A percentile compares a stretch with the other conserved stretches of the same genome.
phyloP scores from a whole-genome alignment of 30 jellyfish, hydroid and myxozoan species.

The Chrysaora quinquecirrha region DNA sequence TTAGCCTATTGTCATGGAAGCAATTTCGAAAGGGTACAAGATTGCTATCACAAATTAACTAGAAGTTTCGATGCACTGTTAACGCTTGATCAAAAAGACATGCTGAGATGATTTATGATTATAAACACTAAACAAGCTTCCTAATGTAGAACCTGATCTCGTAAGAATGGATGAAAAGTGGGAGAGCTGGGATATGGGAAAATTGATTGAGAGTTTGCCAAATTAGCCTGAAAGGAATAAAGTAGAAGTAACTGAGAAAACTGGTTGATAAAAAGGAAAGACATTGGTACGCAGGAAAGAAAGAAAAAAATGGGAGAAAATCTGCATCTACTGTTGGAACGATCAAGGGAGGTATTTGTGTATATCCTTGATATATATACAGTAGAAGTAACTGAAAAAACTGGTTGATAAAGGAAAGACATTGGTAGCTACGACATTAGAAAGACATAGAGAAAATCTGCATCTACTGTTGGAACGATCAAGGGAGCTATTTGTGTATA shows the following conservation, averaged over 20 bases:
- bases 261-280: no score
- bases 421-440: no score
- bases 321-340: no score
- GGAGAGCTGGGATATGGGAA: slow-evolving; percentile 47
- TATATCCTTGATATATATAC: no score
- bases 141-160: slow-evolving; percentile 46
- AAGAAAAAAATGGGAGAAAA: background rate
- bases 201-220: background rate
- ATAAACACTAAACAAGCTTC: slow-evolving; percentile 58
- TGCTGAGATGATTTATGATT: slow-evolving; percentile 40
- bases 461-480: no score
- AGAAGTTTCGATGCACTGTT: slow-evolving; percentile 39
- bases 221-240: slow-evolving; percentile 20
- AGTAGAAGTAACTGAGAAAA: background rate
- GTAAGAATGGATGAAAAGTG: slow-evolving; percentile 41
- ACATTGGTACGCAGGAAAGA: background rate
- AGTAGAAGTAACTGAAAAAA: no score
- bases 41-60: slow-evolving; percentile 16
- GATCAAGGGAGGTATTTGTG: no score
- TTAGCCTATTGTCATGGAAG: no score
- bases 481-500: no score
- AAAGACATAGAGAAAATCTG: no score
- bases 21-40: slow-evolving; percentile 27
- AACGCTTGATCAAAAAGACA: slow-evolving; percentile 30
- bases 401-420: no score